Conservation (phyloP, 2,797 vertebrate species). For the Myotis vivesi region DNA sequence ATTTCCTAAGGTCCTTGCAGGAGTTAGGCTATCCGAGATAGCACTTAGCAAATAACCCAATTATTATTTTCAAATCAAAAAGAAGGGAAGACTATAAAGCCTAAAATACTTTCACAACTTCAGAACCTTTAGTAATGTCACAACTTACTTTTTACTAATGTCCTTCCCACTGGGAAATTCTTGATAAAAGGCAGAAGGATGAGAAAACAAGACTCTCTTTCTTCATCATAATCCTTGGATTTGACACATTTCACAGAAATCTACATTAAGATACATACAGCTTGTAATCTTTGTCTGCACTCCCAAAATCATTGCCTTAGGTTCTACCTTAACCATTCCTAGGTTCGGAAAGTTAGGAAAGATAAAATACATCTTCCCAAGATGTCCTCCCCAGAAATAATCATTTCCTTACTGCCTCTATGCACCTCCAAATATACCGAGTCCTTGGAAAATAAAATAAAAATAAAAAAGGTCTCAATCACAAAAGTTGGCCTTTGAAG, state of each 20-base stretch:
- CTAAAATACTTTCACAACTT: conserved; percentile 44
- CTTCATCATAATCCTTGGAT: background rate
- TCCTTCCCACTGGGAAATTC: background rate
- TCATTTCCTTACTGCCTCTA: conserved; percentile 8
- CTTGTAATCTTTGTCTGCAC: background rate
- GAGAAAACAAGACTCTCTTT: background rate
- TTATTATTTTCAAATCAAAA: conserved; percentile 48
- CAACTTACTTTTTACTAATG: background rate
- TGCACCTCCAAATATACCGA: background rate
- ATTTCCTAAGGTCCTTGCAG: background rate
- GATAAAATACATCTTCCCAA: conserved; percentile 9
- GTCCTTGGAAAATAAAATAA: background rate
- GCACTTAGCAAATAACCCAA: background rate
- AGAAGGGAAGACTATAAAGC: background rate
- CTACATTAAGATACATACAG: background rate
- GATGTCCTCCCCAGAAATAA: conserved; percentile 16
- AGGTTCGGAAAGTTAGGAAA: background rate
- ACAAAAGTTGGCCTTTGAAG: conserved; percentile 21
- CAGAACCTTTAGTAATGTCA: background rate
- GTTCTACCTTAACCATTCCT: background rate
- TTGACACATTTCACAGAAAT: conserved; percentile 3
- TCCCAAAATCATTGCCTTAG: background rate
- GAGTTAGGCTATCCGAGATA: background rate
- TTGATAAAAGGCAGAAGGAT: background rate
- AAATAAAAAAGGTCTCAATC: background rate